Conservation (phyloP, 2,797 vertebrate species). For the Cossypha polioptera region DNA sequence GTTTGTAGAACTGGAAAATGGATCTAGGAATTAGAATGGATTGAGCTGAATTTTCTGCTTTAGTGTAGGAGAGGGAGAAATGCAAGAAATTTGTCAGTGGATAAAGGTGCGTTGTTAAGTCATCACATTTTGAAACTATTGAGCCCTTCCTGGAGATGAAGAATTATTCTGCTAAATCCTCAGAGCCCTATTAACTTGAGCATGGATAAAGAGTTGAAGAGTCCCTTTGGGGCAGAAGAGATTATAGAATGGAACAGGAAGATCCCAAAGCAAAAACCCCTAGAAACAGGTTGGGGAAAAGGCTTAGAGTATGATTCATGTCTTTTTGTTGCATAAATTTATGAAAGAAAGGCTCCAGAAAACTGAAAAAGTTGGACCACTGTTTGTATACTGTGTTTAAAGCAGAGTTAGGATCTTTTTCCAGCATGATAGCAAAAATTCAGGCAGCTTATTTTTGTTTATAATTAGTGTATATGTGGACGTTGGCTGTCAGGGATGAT, state of each 20-base stretch:
- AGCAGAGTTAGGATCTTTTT: not conserved
- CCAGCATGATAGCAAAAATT: not conserved
- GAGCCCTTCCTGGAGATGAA: not conserved
- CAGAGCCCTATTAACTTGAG: not conserved
- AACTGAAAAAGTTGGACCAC: not conserved
- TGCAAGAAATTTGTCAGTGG: not conserved
- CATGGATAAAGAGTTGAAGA: not conserved
- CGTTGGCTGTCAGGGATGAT: not conserved
- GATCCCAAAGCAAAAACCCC: not conserved
- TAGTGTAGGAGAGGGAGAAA: not conserved
- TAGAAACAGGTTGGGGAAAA: not conserved
- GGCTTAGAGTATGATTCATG: not conserved
- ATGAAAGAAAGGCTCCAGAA: not conserved
- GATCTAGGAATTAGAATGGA: not conserved
- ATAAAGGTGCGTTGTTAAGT: not conserved
- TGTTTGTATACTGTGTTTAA: not conserved
- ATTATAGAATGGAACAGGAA: not conserved
- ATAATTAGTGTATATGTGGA: not conserved
- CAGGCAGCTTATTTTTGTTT: not conserved
- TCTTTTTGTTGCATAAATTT: not conserved
- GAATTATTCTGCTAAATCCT: conserved; percentile 8
- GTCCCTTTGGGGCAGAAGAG: not conserved
- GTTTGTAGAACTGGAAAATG: not conserved
- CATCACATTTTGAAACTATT: not conserved
- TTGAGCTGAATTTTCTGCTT: not conserved